These are phyloP conservation scores for Ormyrus thymus DNA, from an alignment of 2,888 invertebrate genomes.

Conservation along the genomic window DNA sequence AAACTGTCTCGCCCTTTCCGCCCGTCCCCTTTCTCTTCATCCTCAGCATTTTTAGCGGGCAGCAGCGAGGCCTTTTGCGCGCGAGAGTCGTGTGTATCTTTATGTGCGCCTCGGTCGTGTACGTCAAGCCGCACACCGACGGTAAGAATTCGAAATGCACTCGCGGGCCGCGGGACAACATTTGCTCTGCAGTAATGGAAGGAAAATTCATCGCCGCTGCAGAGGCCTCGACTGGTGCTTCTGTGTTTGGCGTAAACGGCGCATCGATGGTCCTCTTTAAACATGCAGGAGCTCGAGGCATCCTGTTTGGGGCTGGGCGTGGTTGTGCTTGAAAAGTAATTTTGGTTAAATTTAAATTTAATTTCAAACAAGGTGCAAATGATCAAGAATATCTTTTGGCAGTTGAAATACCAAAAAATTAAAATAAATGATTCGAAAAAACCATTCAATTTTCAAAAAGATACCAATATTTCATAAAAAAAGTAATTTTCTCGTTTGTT, in stretches of 20 bases:
- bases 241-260: constrained; percentile 7
- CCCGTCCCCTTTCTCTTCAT: too few species aligned
- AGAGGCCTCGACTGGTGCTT: too few species aligned
- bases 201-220: constrained; percentile 41
- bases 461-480: too few species aligned
- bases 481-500: too few species aligned
- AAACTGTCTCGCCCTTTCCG: not conserved
- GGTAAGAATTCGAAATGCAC: constrained; percentile 35
- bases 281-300: constrained; percentile 17
- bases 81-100: not conserved
- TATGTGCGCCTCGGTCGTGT: not conserved
- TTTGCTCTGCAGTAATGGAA: constrained; percentile 47
- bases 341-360: not conserved
- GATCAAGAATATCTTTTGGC: too few species aligned
- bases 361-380: too few species aligned
- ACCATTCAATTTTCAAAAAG: too few species aligned
- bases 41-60: too few species aligned
- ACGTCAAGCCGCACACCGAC: not conserved
- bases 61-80: too few species aligned
- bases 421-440: too few species aligned
- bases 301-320: not conserved
- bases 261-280: constrained; percentile 14
- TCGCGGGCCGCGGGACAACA: constrained; percentile 17
- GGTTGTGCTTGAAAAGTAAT: constrained; percentile 4
- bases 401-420: too few species aligned